Evolutionary conservation across 2,797 vertebrate genomes (phyloP), one percentile per base, ranked within the genome.

Genomic region (Mormyrus hasselquistii): DNA sequence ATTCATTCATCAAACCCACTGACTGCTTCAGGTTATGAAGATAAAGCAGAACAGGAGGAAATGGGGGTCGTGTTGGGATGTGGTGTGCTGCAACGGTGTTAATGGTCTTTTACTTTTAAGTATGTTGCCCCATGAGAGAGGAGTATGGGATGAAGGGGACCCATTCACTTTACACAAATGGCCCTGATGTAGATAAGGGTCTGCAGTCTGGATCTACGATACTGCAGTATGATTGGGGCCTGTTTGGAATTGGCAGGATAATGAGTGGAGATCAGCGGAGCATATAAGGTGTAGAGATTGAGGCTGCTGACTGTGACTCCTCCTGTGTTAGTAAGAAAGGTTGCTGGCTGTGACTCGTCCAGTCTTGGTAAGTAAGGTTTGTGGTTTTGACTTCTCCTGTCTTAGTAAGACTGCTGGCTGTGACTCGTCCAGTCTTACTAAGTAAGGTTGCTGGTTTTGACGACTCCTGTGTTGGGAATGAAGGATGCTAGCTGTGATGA

Each of bases 101-200:
- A 79, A 19, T 79, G 73, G 73, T 44, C 34, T 79, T 79, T 79
- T 50, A 22, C 47, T 84, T 84, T 84, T 49, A 84, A 10, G 47
- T 44, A 84, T 84, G 93, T 93, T 91, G 90, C 86, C 41, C 34
- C 47, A 34, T 57, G 88, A 10, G 53, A 5, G 7, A 53, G 12
- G 29, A 76, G 14, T 25, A 1, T 41, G 22, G 29, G 52, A 73
- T 41, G 44, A 55, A 83, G 34, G 53, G 2, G 52, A 22, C 4
- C 29, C 55, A 4, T 76, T 55, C 73, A 88, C 25, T 83, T 22
- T 16, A 57, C 49, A 22, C 16, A 16, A 29, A 38, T 34, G 44
- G 76, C 16, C n/a, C 44, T 49, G 44, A 12, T 47, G 41, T 19
- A 50, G 82, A 50, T 84, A 84, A 22, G 8, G 3, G n/a, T 82